A percentile compares a stretch with the other conserved stretches of the same genome.
Evolutionary conservation across 1,140 invertebrate species (phyloP).

Genomic region (Sycophila sp.): DNA sequence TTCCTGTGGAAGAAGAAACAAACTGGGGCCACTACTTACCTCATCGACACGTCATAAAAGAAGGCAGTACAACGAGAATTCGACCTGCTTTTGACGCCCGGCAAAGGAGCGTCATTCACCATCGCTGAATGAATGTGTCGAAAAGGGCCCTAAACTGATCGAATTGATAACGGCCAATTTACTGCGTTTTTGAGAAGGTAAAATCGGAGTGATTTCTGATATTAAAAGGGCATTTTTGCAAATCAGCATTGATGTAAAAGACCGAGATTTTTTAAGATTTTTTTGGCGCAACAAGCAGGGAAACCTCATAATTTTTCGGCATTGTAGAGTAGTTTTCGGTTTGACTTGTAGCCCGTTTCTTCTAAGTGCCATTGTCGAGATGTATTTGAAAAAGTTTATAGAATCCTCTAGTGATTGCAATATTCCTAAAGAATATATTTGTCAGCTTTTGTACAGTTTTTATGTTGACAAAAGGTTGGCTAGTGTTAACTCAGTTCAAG

Average conservation of each 20-base stretch:
- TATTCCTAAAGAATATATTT: background rate
- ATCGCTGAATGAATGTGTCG: background rate
- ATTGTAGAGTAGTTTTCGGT: conserved; percentile 42
- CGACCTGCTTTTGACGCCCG: conserved; percentile 38
- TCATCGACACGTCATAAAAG: conserved; percentile 39
- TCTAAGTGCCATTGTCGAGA: background rate
- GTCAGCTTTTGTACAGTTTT: background rate
- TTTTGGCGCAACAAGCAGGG: background rate
- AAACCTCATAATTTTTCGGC: conserved; percentile 7
- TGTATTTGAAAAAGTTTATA: background rate
- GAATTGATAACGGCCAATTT: conserved; percentile 56
- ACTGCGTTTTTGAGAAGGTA: conserved; percentile 51
- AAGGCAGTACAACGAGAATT: conserved; percentile 39
- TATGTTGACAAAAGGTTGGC: background rate
- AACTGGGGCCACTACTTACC: conserved; percentile 38
- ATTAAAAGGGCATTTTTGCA: conserved; percentile 60
- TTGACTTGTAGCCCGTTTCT: conserved; percentile 30
- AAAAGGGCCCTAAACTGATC: conserved; percentile 56
- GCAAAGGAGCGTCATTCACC: conserved; percentile 37
- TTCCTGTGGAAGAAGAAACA: conserved; percentile 27
- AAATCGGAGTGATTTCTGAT: conserved; percentile 56
- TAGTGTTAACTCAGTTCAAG: background rate
- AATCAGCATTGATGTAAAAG: background rate
- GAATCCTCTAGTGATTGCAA: background rate
- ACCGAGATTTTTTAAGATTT: background rate